Conservation (phyloP, 2,888 invertebrate genomes). For the Ormia ochracea region DNA sequence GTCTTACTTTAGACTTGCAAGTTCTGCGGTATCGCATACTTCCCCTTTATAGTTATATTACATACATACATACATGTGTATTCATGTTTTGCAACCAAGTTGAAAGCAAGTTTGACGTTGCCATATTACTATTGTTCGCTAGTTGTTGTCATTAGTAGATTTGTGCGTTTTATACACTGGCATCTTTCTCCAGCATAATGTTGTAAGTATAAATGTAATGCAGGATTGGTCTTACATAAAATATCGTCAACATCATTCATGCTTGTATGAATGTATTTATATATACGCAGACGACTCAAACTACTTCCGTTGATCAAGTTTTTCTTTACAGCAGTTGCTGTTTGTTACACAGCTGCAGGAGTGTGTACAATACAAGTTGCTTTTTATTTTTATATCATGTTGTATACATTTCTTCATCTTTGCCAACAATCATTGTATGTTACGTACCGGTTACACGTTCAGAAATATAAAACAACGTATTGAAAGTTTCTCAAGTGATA, state of each 20-base stretch:
- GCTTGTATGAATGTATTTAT: too few species aligned
- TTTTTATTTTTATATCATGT: conserved; percentile 10
- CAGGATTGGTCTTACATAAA: conserved; percentile 21
- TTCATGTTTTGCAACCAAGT: too few species aligned
- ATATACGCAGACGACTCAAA: conserved; percentile 21
- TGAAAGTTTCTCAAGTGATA: conserved; percentile 54
- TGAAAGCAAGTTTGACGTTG: too few species aligned
- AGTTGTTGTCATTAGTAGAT: background rate
- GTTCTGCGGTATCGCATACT: too few species aligned
- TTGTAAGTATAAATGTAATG: conserved; percentile 2
- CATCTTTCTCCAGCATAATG: background rate
- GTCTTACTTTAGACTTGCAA: too few species aligned
- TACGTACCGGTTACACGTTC: conserved; percentile 18
- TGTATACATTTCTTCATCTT: conserved; percentile 40
- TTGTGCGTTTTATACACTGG: background rate
- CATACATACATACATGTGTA: too few species aligned
- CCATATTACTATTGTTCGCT: background rate
- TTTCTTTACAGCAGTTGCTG: conserved; percentile 34
- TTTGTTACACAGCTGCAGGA: background rate
- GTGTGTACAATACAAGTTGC: too few species aligned
- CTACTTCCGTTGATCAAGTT: conserved; percentile 61
- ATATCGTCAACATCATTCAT: conserved; percentile 41
- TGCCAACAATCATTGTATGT: conserved; percentile 37
- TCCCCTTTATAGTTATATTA: too few species aligned
- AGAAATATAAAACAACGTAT: conserved; percentile 20